These are phyloP conservation scores for Tenthredo mesomela DNA, from an alignment of 2,888 invertebrate genomes.

Conservation along the genomic window DNA sequence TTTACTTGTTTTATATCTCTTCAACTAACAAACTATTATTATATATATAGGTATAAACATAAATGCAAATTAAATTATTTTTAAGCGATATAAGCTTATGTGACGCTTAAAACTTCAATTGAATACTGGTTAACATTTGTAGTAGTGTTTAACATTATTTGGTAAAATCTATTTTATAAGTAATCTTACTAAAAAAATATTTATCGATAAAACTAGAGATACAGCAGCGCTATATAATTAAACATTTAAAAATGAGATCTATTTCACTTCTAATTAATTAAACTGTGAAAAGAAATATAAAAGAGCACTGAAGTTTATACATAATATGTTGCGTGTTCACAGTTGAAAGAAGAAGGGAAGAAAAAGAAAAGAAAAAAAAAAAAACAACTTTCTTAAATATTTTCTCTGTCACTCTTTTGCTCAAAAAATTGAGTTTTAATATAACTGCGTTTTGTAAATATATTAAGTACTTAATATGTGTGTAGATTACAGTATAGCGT, in stretches of 20 bases:
- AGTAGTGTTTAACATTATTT: constrained; percentile 55
- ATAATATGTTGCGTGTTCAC: constrained; percentile 9
- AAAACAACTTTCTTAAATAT: constrained; percentile 16
- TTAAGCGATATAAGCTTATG: constrained; percentile 37
- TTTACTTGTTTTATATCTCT: constrained; percentile 72
- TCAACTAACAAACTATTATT: constrained; percentile 57
- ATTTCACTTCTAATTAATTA: constrained; percentile 60
- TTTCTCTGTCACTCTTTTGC: not conserved
- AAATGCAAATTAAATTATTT: constrained; percentile 62
- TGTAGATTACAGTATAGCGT: constrained; percentile 22
- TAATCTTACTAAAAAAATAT: constrained; percentile 69
- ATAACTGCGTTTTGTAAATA: constrained; percentile 30
- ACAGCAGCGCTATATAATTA: constrained; percentile 67
- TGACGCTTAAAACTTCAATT: constrained; percentile 50
- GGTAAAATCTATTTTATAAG: constrained; percentile 54
- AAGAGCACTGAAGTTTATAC: constrained; percentile 25
- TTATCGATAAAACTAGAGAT: constrained; percentile 67
- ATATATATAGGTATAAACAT: constrained; percentile 61
- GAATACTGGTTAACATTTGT: constrained; percentile 52
- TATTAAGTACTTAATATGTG: constrained; percentile 24
- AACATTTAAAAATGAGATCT: constrained; percentile 69
- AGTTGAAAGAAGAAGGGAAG: not conserved
- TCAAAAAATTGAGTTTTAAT: not conserved
- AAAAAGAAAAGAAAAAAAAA: too few relatives aligned
- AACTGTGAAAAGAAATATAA: constrained; percentile 62